Conservation (phyloP, 2,113 vertebrate genomes). For the Meleagris gallopavo region DNA sequence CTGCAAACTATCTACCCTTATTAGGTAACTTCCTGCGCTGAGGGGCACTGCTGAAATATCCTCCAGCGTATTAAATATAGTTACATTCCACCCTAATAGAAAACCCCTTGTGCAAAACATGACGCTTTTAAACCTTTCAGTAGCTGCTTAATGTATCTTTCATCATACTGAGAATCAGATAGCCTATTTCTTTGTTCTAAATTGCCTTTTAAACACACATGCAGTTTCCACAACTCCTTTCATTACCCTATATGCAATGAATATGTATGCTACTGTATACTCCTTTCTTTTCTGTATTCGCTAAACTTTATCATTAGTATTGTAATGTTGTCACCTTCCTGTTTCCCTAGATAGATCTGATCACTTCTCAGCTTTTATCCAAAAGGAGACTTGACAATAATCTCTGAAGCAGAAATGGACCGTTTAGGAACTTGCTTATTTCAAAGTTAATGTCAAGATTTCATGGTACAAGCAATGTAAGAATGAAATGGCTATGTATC, state of each 20-base stretch:
- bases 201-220: conserved; percentile 11
- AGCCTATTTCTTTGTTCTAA: conserved; percentile 8
- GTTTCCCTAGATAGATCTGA: not conserved
- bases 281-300: conserved; percentile 9
- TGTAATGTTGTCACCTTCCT: not conserved
- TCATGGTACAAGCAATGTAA: not conserved
- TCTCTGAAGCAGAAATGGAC: not conserved
- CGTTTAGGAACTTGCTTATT: not conserved
- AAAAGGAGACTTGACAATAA: not conserved
- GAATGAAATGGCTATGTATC: not conserved
- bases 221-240: conserved; percentile 18
- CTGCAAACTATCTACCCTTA: conserved; percentile 14
- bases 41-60: not conserved
- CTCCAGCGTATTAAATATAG: not conserved
- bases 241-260: not conserved
- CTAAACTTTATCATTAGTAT: not conserved
- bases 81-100: not conserved
- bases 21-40: conserved; percentile 57
- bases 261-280: not conserved
- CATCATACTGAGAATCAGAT: not conserved
- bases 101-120: not conserved
- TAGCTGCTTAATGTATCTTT: not conserved
- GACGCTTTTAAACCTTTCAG: not conserved
- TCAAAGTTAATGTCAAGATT: not conserved
- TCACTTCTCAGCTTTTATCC: not conserved